These are phyloP conservation scores for Anas georgica DNA, from an alignment of 2,797 vertebrate genomes.

Conservation along the genomic window DNA sequence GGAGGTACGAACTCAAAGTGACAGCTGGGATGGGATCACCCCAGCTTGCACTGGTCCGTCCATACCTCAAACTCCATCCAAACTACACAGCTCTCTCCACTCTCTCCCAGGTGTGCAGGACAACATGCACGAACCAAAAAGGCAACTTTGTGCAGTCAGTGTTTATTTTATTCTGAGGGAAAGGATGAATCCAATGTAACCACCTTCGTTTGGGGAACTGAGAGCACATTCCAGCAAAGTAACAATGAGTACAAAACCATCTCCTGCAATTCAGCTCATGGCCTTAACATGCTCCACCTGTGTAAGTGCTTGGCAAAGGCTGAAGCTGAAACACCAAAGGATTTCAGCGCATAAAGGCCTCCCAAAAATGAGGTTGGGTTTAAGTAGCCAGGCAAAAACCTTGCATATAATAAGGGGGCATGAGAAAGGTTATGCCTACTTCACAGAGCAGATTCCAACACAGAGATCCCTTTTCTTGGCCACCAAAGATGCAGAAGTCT, in stretches of 20 bases:
- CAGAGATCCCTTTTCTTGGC: constrained; percentile 58
- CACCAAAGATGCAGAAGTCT: constrained; percentile 62
- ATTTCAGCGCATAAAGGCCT: constrained; percentile 18
- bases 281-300: constrained; percentile 41
- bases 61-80: neutral
- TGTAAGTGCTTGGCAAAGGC: constrained; percentile 32
- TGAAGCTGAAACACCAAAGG: neutral
- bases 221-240: neutral
- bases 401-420: constrained; percentile 62
- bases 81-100: neutral
- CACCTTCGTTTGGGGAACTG: neutral
- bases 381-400: constrained; percentile 42
- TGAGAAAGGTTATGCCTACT: constrained; percentile 72
- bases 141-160: neutral
- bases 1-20: rapidly evolving
- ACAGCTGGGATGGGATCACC: neutral
- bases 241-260: neutral
- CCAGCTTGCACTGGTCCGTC: neutral
- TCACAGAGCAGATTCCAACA: constrained; percentile 42
- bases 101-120: neutral
- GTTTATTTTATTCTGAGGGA: neutral
- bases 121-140: neutral
- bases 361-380: constrained; percentile 24
- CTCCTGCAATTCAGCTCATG: neutral
- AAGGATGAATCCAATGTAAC: neutral